Base-by-base conservation (phyloP, 2,797 vertebrate species). In the Melanotaenia boesemani region DNA sequence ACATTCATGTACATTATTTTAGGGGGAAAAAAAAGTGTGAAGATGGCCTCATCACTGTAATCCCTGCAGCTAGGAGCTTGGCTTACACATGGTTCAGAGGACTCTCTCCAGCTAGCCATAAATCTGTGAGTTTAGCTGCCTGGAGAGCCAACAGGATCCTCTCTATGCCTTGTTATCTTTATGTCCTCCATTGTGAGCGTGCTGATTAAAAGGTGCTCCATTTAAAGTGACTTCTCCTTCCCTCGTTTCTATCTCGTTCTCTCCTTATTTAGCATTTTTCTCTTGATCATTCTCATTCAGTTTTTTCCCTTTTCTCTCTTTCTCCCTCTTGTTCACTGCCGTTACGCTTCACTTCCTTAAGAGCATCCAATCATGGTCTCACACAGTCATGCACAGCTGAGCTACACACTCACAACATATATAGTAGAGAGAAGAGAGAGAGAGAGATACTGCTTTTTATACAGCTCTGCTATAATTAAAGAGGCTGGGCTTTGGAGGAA, bases 181-280 rank as follows among this genome's bases (percentile, higher is more conserved):
- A 85, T 80, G 72, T 72, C 72, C 78, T 83, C 84, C 52, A 76
- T 86, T 89, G 86, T 88, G 74, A 82, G 56, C 28, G 44, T 15
- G 11, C 73, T 85, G 82, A 87, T 88, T 85, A 90, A 90, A 88
- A 86, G 74, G 77, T 91, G 68, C 81, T 89, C 81, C 76, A 86
- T 88, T 88, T 85, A 88, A 90, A 91, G 83, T 84, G 79, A 48
- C 73, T 77, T 72, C 67, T 44, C 56, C 41, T 63, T 63, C 66
- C 50, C 62, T 72, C 12, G 8, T n/a, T 3, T 20, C 44, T 46
- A 16, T 61, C 57, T 74, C 54, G 66, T 18, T 37, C 67, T 77
- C 37, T 63, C 46, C 24, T 70, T 60, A 70, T 79, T 86, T 77
- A 30, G 41, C 62, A 76, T 77, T 79, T 78, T 76, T 61, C 65